These are phyloP conservation scores for Myathropa florea DNA, from an alignment of 2,888 invertebrate genomes.

Conservation along the genomic window DNA sequence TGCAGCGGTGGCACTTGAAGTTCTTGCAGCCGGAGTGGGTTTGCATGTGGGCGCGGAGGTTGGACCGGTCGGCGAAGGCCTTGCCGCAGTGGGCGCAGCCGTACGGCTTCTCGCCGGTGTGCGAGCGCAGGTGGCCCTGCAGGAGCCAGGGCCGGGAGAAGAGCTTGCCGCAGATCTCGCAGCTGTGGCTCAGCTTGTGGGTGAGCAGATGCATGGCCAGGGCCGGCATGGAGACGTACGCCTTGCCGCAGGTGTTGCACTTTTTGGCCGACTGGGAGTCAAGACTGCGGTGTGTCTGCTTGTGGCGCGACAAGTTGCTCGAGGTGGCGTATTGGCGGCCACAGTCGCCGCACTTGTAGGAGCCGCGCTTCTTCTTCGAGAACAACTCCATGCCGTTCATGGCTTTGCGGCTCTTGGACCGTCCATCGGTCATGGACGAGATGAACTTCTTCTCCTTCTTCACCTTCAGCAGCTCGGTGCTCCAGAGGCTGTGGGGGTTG, in stretches of 20 bases:
- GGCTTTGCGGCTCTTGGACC: conserved; percentile 77
- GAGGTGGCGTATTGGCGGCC: conserved; percentile 96
- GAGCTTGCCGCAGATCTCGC: conserved; percentile 95
- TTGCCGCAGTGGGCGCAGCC: conserved; percentile 97
- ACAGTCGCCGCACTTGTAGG: conserved; percentile 91
- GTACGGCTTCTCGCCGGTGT: conserved; percentile 96
- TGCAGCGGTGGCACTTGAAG: conserved; percentile 92
- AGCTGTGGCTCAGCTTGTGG: conserved; percentile 95
- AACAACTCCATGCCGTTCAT: conserved; percentile 50
- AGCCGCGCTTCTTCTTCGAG: conserved; percentile 78
- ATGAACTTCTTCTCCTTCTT: conserved; percentile 74
- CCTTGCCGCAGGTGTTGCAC: conserved; percentile 96
- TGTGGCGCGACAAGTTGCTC: conserved; percentile 93
- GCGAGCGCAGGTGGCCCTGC: conserved; percentile 92
- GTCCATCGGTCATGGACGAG: conserved; percentile 78
- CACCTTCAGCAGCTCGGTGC: conserved; percentile 60
- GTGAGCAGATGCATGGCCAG: conserved; percentile 96
- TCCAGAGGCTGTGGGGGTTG: conserved; percentile 72
- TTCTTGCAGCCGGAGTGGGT: conserved; percentile 96
- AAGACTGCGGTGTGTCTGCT: conserved; percentile 94
- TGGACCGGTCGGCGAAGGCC: conserved; percentile 96
- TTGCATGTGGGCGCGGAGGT: conserved; percentile 96
- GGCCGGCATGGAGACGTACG: conserved; percentile 99
- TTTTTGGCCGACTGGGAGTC: conserved; percentile 97
- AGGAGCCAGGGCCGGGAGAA: conserved; percentile 97